phyloP scores from a whole-genome alignment of 2,797 vertebrate genomes.

The Xiphophorus birchmanni region DNA sequence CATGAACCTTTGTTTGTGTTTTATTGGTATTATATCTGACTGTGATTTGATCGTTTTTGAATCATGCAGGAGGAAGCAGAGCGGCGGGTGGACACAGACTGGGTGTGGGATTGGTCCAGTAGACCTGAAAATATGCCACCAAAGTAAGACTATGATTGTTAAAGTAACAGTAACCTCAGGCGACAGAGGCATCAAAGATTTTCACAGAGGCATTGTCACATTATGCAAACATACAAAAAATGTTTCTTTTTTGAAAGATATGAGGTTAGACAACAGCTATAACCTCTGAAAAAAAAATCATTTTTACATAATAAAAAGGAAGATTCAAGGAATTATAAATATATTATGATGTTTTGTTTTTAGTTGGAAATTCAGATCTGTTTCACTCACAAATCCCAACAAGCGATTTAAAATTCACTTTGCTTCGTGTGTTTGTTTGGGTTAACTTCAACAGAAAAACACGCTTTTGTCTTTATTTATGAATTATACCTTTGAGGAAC shows the following conservation, averaged over 20 bases:
- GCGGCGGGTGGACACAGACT: constrained; percentile 71
- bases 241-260: background rate
- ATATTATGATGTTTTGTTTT: background rate
- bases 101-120: constrained; percentile 85
- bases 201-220: background rate
- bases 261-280: background rate
- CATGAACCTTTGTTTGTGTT: background rate
- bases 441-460: constrained; percentile 24
- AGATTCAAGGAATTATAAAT: background rate
- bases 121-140: constrained; percentile 81
- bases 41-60: background rate
- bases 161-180: background rate
- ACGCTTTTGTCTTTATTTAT: constrained; percentile 31
- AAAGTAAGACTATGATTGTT: constrained; percentile 70
- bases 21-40: background rate
- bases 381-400: background rate
- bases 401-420: background rate
- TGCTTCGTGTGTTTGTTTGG: background rate
- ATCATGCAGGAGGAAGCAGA: constrained; percentile 73
- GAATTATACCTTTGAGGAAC: constrained; percentile 32
- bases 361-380: background rate
- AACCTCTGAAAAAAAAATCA: no score
- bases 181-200: background rate
- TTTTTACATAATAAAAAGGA: constrained; percentile 3
- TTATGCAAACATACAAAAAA: background rate